phyloP scores from a whole-genome alignment of 2,888 invertebrate genomes.

The Apoda limacodes region DNA sequence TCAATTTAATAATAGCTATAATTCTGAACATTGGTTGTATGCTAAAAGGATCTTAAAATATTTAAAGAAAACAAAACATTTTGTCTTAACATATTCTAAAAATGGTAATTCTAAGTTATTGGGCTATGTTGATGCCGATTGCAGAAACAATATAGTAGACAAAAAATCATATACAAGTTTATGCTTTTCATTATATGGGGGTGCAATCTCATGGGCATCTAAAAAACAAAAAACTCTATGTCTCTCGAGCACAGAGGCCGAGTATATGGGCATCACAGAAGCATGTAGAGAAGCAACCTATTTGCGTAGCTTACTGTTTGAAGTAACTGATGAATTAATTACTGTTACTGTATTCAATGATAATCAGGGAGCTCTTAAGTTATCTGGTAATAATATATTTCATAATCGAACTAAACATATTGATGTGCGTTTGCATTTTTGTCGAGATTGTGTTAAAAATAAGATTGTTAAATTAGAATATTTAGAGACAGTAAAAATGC shows the following conservation, averaged over 20 bases:
- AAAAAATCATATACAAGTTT: constrained; percentile 36
- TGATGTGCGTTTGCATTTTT: constrained; percentile 45
- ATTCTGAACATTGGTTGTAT: constrained; percentile 16
- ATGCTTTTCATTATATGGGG: constrained; percentile 21
- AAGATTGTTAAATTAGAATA: not conserved
- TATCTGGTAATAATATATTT: constrained; percentile 81
- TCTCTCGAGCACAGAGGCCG: constrained; percentile 17
- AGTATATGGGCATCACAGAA: constrained; percentile 11
- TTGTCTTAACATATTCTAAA: constrained; percentile 5
- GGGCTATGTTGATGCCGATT: constrained; percentile 14
- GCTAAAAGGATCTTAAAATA: constrained; percentile 14
- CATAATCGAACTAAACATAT: constrained; percentile 72
- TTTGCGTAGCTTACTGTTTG: constrained; percentile 5
- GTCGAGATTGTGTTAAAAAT: constrained; percentile 24
- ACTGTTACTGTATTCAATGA: not conserved
- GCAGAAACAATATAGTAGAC: constrained; percentile 9
- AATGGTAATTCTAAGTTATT: not conserved
- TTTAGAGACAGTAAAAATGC: not conserved
- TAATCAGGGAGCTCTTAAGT: constrained; percentile 79
- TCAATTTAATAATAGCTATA: constrained; percentile 16
- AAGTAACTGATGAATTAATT: not conserved
- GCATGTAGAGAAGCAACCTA: constrained; percentile 12
- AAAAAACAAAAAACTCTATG: constrained; percentile 26
- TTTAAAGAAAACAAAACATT: constrained; percentile 9
- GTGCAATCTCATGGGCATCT: constrained; percentile 24